Percentiles rank a stretch among this genome's conserved stretches.
Conservation (phyloP, 2,888 invertebrate species). For the Hypomecis atomaria region DNA sequence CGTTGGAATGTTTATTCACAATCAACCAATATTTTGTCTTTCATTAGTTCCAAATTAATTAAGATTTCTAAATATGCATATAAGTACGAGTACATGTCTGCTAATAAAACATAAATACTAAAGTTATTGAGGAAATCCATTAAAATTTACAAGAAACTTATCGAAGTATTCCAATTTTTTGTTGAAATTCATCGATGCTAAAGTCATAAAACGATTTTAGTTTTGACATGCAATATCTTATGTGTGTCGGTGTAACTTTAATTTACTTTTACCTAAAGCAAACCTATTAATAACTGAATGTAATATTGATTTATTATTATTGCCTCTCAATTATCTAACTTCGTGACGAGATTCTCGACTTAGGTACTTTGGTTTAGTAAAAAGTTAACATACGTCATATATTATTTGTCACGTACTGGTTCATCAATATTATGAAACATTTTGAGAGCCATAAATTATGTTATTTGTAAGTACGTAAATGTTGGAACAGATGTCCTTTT, state of each 20-base stretch:
- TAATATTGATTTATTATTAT: constrained; percentile 43
- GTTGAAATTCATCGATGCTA: background rate
- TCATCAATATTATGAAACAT: constrained; percentile 19
- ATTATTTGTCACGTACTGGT: background rate
- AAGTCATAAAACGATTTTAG: constrained; percentile 11
- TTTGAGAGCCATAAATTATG: constrained; percentile 6
- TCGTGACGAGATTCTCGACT: constrained; percentile 3
- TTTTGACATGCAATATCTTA: constrained; percentile 20
- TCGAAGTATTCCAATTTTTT: constrained; percentile 6
- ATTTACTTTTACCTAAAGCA: constrained; percentile 34
- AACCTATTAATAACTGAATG: constrained; percentile 41
- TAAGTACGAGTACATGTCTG: background rate
- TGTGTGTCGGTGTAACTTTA: constrained; percentile 20
- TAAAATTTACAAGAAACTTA: constrained; percentile 16
- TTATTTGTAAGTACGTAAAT: constrained; percentile 8
- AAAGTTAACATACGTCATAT: background rate
- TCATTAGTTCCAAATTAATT: background rate
- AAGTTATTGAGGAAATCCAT: constrained; percentile 15
- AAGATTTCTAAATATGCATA: constrained; percentile 1
- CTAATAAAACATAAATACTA: background rate
- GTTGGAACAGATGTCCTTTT: constrained; percentile 23
- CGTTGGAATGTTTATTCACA: no score
- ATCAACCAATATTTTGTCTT: background rate
- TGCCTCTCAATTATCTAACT: constrained; percentile 37
- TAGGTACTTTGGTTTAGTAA: constrained; percentile 4